Percentiles rank a stretch among this genome's conserved stretches.
Conservation (phyloP, 2,797 vertebrate genomes). For the Acanthurus leucopareius region DNA sequence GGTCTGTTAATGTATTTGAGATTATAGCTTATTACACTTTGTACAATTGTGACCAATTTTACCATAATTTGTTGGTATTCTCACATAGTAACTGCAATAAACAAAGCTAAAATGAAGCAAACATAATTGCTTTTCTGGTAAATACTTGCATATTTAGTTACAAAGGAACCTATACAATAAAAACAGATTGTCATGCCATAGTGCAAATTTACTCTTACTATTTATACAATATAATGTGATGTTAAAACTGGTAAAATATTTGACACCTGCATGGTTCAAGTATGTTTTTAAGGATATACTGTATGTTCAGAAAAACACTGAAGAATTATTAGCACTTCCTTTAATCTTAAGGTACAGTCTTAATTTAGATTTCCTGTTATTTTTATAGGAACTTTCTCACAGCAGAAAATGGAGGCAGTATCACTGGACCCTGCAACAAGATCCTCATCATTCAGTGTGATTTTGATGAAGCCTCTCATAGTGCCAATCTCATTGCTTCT, state of each 20-base stretch:
- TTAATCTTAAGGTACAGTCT: neutral
- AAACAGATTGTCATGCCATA: no score
- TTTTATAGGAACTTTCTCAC: slow-evolving; percentile 86
- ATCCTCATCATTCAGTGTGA: slow-evolving; percentile 95
- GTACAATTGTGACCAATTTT: neutral
- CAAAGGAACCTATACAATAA: no score
- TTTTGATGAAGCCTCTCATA: slow-evolving; percentile 89
- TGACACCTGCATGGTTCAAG: neutral
- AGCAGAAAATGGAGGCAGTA: slow-evolving; percentile 25
- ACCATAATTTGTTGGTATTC: neutral
- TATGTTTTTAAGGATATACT: neutral
- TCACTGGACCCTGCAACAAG: slow-evolving; percentile 75
- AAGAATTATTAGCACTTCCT: neutral
- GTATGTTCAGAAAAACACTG: neutral
- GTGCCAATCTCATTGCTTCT: slow-evolving; percentile 92
- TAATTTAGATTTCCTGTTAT: neutral
- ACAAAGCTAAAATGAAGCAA: neutral
- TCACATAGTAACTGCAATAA: neutral
- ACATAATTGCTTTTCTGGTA: no score
- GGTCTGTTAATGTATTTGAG: slow-evolving; percentile 80
- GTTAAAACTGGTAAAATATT: no score
- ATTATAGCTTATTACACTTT: neutral
- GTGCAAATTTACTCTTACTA: no score
- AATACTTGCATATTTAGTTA: no score
- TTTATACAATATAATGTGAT: no score